phyloP scores from a whole-genome alignment of 2,888 invertebrate genomes.

The Plagiodera versicolora region DNA sequence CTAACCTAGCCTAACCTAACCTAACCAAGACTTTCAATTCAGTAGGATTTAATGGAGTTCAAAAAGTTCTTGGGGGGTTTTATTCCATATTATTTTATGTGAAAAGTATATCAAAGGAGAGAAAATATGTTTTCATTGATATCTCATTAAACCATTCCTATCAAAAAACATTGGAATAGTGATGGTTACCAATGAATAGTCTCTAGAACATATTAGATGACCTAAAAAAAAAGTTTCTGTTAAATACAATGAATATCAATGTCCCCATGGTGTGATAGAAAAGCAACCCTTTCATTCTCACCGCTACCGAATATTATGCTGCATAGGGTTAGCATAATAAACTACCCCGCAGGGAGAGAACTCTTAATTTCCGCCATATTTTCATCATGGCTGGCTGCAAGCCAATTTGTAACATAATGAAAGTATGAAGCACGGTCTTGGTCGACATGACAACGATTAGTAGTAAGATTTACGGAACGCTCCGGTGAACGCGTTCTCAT shows the following conservation, averaged over 20 bases:
- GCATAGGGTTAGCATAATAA: conserved; percentile 35
- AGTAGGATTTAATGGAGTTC: too few relatives aligned
- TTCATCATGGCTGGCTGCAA: conserved; percentile 30
- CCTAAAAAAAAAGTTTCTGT: too few relatives aligned
- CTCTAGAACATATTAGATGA: too few relatives aligned
- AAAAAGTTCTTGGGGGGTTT: too few relatives aligned
- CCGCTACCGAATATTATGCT: background rate
- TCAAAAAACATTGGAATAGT: too few relatives aligned
- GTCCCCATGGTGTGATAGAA: background rate
- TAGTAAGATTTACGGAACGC: conserved; percentile 43
- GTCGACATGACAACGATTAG: conserved; percentile 32
- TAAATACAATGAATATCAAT: background rate
- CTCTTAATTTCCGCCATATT: conserved; percentile 49
- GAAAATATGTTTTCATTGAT: too few relatives aligned
- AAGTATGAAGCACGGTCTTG: conserved; percentile 35
- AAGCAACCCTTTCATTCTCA: background rate
- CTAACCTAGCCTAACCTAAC: too few relatives aligned
- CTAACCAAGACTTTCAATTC: too few relatives aligned
- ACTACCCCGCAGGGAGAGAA: conserved; percentile 46
- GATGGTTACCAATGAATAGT: too few relatives aligned
- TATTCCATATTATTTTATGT: too few relatives aligned
- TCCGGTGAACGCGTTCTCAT: conserved; percentile 38
- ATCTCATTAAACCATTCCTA: too few relatives aligned
- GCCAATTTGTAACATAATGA: conserved; percentile 39
- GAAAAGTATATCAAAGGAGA: too few relatives aligned